Percentiles rank a stretch among this genome's conserved stretches.
These are phyloP conservation scores for Amiota mariae DNA, from an alignment of 2,888 invertebrate genomes.

Conservation along the genomic window DNA sequence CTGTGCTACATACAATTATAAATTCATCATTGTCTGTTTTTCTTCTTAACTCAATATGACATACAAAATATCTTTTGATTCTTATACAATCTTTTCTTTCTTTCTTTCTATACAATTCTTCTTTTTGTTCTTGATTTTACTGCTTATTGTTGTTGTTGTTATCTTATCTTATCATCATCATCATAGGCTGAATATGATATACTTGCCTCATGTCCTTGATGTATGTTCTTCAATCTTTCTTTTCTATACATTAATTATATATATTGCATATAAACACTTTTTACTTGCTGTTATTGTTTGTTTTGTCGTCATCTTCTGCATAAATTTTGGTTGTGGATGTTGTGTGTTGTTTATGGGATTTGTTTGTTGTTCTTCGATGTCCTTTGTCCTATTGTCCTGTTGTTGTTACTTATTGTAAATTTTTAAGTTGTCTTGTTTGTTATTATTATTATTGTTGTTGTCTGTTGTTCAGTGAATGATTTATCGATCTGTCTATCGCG, in stretches of 20 bases:
- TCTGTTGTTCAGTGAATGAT: conserved; percentile 31
- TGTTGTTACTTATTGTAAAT: conserved; percentile 36
- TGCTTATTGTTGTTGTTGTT: too few relatives aligned
- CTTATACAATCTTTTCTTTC: not conserved
- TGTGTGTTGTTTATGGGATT: too few relatives aligned
- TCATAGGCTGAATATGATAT: too few relatives aligned
- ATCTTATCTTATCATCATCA: too few relatives aligned
- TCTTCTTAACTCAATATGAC: too few relatives aligned
- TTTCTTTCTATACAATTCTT: conserved; percentile 25
- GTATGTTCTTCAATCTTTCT: too few relatives aligned
- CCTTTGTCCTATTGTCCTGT: conserved; percentile 38
- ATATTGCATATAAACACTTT: conserved; percentile 29
- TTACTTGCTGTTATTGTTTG: conserved; percentile 20
- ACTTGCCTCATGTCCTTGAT: too few relatives aligned
- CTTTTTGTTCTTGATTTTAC: conserved; percentile 3
- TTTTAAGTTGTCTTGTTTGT: conserved; percentile 10
- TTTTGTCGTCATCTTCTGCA: not conserved
- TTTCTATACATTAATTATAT: conserved; percentile 5
- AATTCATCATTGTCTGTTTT: too few relatives aligned
- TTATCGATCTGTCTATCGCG: conserved; percentile 52
- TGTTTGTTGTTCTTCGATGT: not conserved
- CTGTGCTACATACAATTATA: too few relatives aligned
- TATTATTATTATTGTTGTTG: too few relatives aligned
- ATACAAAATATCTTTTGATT: too few relatives aligned
- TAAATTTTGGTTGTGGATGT: too few relatives aligned